Conservation (phyloP, 2,113 vertebrate species). For the Mellivora capensis region DNA sequence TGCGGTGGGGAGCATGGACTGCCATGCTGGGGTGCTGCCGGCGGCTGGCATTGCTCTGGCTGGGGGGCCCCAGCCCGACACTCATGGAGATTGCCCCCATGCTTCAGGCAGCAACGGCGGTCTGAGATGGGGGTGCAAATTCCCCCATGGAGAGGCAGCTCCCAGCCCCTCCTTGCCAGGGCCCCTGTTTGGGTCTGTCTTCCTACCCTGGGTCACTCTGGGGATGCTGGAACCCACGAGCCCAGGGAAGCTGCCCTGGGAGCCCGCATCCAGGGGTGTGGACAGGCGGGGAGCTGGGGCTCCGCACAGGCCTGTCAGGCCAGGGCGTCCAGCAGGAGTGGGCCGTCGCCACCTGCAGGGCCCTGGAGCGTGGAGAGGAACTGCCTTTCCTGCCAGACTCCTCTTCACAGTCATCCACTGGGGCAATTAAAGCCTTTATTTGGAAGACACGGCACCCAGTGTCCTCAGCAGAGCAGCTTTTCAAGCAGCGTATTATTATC, state of each 20-base stretch:
- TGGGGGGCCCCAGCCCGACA: background rate
- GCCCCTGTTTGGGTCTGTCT: background rate
- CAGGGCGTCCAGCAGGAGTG: accelerated
- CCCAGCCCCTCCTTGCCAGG: too few species aligned
- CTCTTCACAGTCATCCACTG: background rate
- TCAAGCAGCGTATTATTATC: background rate
- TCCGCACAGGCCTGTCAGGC: background rate
- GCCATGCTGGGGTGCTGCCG: background rate
- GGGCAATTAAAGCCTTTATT: background rate
- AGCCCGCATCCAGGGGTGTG: background rate
- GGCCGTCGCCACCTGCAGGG: background rate
- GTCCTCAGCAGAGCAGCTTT: background rate
- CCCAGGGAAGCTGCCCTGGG: background rate
- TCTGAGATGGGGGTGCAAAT: background rate
- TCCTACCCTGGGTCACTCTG: background rate
- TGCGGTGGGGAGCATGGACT: background rate
- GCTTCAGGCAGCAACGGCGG: background rate
- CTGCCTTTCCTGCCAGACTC: background rate
- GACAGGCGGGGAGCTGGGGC: background rate
- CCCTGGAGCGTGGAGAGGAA: background rate
- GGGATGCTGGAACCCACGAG: accelerated
- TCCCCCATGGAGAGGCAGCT: background rate
- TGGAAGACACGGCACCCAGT: background rate
- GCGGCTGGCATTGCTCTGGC: background rate
- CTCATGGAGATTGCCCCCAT: background rate